These are phyloP conservation scores for Leptobrachium leishanense DNA, from an alignment of 2,113 vertebrate species.

Conservation along the genomic window DNA sequence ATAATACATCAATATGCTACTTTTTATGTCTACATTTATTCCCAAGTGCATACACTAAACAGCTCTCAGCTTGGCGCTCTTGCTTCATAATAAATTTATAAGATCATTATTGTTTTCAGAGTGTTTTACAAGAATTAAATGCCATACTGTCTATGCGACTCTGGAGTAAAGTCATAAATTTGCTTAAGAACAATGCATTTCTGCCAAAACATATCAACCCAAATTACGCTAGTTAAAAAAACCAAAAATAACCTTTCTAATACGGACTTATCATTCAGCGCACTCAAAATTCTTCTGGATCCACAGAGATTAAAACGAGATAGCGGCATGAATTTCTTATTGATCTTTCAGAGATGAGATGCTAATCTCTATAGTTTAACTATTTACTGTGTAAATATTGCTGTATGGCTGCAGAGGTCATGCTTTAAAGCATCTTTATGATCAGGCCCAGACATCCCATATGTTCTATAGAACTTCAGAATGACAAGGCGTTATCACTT, in stretches of 20 bases:
- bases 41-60: too few species aligned
- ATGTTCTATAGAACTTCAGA: neutral
- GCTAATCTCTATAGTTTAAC: neutral
- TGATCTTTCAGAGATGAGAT: conserved; percentile 1
- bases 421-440: neutral
- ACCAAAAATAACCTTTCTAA: neutral
- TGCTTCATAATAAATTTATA: too few species aligned
- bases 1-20: too few species aligned
- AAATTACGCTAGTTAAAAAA: neutral
- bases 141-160: too few species aligned
- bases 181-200: neutral
- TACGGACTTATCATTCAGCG: neutral
- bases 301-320: neutral
- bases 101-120: too few species aligned
- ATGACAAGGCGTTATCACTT: neutral
- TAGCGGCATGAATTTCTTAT: neutral
- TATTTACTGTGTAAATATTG: neutral
- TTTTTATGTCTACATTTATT: too few species aligned
- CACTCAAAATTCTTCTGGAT: neutral
- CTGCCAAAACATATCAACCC: neutral
- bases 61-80: too few species aligned
- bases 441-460: neutral
- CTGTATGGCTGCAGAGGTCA: neutral
- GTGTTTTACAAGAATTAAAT: too few species aligned
- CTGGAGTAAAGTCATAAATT: neutral